Evolutionary conservation across 2,797 vertebrate genomes (phyloP).

Genomic region (Nyctalus aviator): DNA sequence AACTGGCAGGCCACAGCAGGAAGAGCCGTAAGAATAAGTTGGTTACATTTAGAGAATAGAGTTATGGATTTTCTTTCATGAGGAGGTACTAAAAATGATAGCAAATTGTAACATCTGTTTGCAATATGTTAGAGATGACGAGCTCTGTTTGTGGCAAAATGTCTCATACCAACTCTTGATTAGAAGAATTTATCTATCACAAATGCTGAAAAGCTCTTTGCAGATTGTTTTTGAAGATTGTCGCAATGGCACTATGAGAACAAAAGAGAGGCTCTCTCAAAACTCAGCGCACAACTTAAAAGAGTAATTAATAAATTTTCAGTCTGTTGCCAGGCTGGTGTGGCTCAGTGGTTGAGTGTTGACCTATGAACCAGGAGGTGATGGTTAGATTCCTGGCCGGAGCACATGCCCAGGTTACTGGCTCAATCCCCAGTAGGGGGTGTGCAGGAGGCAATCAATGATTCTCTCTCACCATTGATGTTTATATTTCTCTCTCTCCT

Average conservation of each 20-base stretch:
- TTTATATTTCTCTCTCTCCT: no score
- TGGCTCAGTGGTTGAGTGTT: no score
- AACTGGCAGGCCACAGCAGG: slow-evolving; percentile 83
- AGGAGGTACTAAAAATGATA: slow-evolving; percentile 80
- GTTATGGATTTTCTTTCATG: slow-evolving; percentile 82
- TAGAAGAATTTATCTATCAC: slow-evolving; percentile 62
- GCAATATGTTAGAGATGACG: slow-evolving; percentile 75
- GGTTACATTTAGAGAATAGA: slow-evolving; percentile 78
- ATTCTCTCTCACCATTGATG: no score
- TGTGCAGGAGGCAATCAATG: no score
- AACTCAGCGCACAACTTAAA: neutral
- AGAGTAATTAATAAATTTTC: neutral
- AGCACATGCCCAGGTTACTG: no score
- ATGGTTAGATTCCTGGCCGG: no score
- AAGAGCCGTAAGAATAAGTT: slow-evolving; percentile 77
- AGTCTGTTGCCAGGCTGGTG: no score
- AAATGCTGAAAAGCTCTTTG: slow-evolving; percentile 47
- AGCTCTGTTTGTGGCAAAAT: slow-evolving; percentile 80
- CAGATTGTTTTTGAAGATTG: neutral
- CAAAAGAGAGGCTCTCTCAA: neutral
- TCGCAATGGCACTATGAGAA: neutral
- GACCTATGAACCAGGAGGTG: no score
- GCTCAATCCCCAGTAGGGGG: no score
- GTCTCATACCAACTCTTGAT: slow-evolving; percentile 44
- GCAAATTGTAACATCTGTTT: slow-evolving; percentile 86